Base-by-base conservation (phyloP, 2,113 vertebrate species). In the Calyptomena viridis region DNA sequence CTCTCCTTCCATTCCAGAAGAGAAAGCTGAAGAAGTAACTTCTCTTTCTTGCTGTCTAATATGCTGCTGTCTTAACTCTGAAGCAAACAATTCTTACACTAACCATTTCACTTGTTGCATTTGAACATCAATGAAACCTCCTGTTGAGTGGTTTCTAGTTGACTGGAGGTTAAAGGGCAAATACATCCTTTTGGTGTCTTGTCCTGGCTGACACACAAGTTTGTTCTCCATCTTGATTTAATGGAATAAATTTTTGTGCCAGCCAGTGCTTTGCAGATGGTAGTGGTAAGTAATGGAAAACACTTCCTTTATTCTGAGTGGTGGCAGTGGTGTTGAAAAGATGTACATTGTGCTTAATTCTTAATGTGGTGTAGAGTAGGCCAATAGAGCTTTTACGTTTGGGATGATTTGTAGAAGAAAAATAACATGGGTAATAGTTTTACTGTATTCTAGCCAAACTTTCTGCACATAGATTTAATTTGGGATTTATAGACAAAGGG, bases 101-200 rank as follows among this genome's bases (percentile, higher is more conserved):
- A 98, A 98, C 66, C 31, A 4, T 95, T 97, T 58, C 81, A 86
- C 75, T 84, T 96, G 95, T 98, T 98, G 98, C 98, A 98, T 96
- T 96, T 98, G 98, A 98, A 98, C 98, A 98, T 98, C 92, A 97
- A 97, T 97, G 97, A 98, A 97, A 97, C 98, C 98, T 97, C 68
- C 68, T 97, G 92, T 96, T 88, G 72, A 78, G 89, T 92, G 91
- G 84, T 95, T 97, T 97, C 97, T 98, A 97, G 97, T 98, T 97
- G 97, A 89, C 96, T 98, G 94, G 96, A 98, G 98, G 98, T 97
- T 96, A 89, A 97, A 96, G 97, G 97, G 95, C 95, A 97, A 98
- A 98, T 98, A 97, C 47, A 91, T 98, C 98, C 98, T 98, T 96
- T 84, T 98, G 98, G 98, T 98, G 98, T 97, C 90, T 96, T 97